Conservation (phyloP, 2,113 vertebrate genomes). For the Eurystomus gularis region DNA sequence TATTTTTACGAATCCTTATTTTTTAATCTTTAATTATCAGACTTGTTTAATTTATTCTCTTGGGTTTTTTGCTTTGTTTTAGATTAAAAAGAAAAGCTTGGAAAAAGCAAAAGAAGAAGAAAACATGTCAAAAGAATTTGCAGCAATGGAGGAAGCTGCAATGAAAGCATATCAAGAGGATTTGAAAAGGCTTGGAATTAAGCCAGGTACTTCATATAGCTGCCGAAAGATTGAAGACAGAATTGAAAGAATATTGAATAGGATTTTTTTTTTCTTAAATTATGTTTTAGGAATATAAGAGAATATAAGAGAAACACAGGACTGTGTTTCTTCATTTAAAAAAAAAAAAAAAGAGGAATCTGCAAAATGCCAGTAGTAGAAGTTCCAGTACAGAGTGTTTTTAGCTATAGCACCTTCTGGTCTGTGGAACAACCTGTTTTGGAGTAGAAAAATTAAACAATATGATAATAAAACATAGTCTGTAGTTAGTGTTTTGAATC, state of each 20-base stretch:
- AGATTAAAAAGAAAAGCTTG: conserved; percentile 97
- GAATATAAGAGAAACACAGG: background rate
- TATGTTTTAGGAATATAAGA: background rate
- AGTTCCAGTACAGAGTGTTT: background rate
- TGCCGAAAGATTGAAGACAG: conserved; percentile 33
- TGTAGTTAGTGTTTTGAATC: background rate
- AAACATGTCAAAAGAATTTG: conserved; percentile 92
- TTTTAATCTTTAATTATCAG: background rate
- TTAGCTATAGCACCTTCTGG: background rate
- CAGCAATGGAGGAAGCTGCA: conserved; percentile 95
- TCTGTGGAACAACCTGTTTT: background rate
- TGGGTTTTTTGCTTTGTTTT: background rate
- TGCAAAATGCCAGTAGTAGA: background rate
- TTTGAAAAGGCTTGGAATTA: conserved; percentile 88
- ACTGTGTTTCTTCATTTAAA: background rate
- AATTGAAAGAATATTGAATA: conserved; percentile 36
- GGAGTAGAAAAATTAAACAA: background rate
- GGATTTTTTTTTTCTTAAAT: background rate
- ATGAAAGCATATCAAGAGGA: conserved; percentile 93
- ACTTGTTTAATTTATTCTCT: background rate
- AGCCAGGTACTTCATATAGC: conserved; percentile 74
- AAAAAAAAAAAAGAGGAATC: accelerated
- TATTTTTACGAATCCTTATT: background rate
- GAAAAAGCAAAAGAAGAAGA: conserved; percentile 91
- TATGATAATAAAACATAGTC: background rate